Evolutionary conservation across 2,888 invertebrate genomes (phyloP).

Genomic region (Scaptomyza flava): DNA sequence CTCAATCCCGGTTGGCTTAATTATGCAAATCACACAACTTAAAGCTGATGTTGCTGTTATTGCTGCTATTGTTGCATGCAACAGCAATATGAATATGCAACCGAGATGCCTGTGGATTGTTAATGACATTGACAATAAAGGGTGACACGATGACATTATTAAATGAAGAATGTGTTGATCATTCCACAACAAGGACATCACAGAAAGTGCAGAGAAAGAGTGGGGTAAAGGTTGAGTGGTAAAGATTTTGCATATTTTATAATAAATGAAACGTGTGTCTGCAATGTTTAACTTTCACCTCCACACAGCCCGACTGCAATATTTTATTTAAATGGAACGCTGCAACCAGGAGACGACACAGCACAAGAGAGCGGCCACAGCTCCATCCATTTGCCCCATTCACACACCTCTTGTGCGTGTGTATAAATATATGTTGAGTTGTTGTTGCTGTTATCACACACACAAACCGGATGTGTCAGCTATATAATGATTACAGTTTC

Average conservation of each 20-base stretch:
- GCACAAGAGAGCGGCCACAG: constrained; percentile 15
- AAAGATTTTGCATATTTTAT: constrained; percentile 70
- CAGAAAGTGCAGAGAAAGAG: neutral
- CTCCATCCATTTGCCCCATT: neutral
- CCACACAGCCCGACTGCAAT: constrained; percentile 30
- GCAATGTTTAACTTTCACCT: constrained; percentile 70
- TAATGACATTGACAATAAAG: constrained; percentile 42
- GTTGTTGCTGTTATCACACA: constrained; percentile 18
- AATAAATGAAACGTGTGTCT: constrained; percentile 78
- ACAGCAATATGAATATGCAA: constrained; percentile 31
- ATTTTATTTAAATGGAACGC: constrained; percentile 70
- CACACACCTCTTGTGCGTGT: constrained; percentile 7
- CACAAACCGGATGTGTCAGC: constrained; percentile 50
- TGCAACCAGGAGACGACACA: constrained; percentile 52
- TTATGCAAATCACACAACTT: constrained; percentile 56
- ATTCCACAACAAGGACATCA: constrained; percentile 8
- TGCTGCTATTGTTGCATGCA: constrained; percentile 5
- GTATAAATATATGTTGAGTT: constrained; percentile 8
- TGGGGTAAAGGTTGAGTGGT: neutral
- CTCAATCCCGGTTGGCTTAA: constrained; percentile 31
- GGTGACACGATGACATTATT: constrained; percentile 63
- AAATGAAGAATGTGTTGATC: constrained; percentile 66
- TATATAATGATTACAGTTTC: constrained; percentile 61
- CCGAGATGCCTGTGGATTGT: constrained; percentile 40
- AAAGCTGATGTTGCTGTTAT: constrained; percentile 11